These are phyloP conservation scores for Engraulis encrasicolus DNA, from an alignment of 2,113 vertebrate species.

Conservation along the genomic window DNA sequence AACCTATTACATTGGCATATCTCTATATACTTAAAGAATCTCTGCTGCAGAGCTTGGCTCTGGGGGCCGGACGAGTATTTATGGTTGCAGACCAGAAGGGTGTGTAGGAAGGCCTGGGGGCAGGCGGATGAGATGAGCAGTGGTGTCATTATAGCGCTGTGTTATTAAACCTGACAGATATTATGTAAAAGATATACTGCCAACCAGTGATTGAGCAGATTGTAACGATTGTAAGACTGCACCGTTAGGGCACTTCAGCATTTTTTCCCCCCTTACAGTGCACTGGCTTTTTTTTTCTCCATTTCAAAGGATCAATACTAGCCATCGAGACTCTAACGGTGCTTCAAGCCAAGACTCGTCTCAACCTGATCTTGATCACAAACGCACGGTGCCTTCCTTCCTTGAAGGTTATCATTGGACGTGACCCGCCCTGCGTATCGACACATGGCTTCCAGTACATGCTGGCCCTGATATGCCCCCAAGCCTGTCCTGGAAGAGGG, in stretches of 20 bases:
- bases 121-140: too few relatives aligned
- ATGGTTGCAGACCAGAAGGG: too few relatives aligned
- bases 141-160: not conserved
- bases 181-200: not conserved
- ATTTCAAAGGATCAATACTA: not conserved
- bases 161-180: not conserved
- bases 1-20: too few relatives aligned
- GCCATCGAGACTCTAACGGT: not conserved
- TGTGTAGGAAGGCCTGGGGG: too few relatives aligned
- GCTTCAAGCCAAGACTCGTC: not conserved
- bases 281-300: not conserved
- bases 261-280: not conserved
- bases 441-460: not conserved
- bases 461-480: not conserved
- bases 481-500: not conserved
- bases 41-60: too few relatives aligned
- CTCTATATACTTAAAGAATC: too few relatives aligned
- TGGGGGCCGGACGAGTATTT: too few relatives aligned
- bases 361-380: not conserved
- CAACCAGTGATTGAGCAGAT: not conserved
- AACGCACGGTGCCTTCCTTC: too few relatives aligned
- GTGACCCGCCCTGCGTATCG: not conserved
- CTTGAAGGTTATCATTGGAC: constrained; percentile 11
- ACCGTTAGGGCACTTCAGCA: not conserved
- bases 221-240: not conserved